phyloP scores from a whole-genome alignment of 2,888 invertebrate species.

The Ectropis crepuscularia region DNA sequence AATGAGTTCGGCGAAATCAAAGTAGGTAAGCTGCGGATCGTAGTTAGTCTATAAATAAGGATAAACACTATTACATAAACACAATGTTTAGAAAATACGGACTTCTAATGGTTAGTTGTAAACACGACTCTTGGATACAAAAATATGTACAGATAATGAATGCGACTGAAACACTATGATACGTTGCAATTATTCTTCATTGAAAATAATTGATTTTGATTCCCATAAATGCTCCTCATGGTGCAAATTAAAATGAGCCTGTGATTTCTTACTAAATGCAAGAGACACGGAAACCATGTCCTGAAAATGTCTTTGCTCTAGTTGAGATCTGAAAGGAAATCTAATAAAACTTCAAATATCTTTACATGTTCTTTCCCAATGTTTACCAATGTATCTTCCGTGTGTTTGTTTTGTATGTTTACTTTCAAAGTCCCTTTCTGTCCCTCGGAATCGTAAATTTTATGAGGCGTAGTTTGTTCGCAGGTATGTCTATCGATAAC shows the following conservation, averaged over 20 bases:
- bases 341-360: no score
- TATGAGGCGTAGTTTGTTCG: constrained; percentile 16
- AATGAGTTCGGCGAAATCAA: no score
- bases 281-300: background rate
- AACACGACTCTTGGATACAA: background rate
- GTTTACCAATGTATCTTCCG: no score
- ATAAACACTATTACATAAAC: no score
- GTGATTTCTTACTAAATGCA: constrained; percentile 8
- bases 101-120: background rate
- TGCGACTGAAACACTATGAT: constrained; percentile 30
- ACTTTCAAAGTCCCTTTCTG: background rate
- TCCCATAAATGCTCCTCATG: constrained; percentile 35
- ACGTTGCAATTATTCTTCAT: constrained; percentile 52
- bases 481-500: constrained; percentile 41
- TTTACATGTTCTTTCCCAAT: no score
- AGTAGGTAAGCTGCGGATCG: no score
- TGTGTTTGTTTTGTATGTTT: background rate
- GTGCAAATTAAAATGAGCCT: constrained; percentile 34
- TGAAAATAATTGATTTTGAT: constrained; percentile 53
- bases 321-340: no score
- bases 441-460: constrained; percentile 1
- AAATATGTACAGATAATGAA: constrained; percentile 35
- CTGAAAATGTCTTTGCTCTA: constrained; percentile 9
- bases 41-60: no score
- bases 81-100: no score